Evolutionary conservation across 2,888 invertebrate species (phyloP).

Genomic region (Cantharis rufa): DNA sequence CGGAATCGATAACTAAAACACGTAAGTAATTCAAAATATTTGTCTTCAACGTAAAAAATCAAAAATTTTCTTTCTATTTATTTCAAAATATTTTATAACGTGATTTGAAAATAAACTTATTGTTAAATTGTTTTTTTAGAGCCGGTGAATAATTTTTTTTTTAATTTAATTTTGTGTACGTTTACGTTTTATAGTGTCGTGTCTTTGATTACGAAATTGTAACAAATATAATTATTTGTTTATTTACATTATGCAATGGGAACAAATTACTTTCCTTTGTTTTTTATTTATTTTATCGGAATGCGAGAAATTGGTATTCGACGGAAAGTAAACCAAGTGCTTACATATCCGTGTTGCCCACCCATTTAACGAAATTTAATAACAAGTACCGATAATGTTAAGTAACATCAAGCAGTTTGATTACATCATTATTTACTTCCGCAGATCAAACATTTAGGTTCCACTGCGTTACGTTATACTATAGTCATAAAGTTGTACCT

Average conservation of each 20-base stretch:
- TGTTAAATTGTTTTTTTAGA: too few relatives aligned
- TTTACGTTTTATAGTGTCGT: not conserved
- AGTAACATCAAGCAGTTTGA: constrained; percentile 10
- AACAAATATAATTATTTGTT: not conserved
- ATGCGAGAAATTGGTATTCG: not conserved
- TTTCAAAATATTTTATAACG: too few relatives aligned
- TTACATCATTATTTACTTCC: constrained; percentile 22
- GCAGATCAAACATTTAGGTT: constrained; percentile 9
- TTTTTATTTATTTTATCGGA: not conserved
- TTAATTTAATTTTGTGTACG: not conserved
- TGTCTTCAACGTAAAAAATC: not conserved
- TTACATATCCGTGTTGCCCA: constrained; percentile 3
- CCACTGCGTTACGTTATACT: not conserved
- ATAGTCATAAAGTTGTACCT: not conserved
- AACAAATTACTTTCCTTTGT: not conserved
- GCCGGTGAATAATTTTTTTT: too few relatives aligned
- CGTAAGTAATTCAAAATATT: not conserved
- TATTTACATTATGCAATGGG: not conserved
- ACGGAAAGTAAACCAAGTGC: not conserved
- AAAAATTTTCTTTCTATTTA: not conserved
- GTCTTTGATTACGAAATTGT: not conserved
- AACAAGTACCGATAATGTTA: constrained; percentile 18
- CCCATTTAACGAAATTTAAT: constrained; percentile 15
- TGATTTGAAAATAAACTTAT: too few relatives aligned
- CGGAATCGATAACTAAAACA: not conserved